These are phyloP conservation scores for Erebia ligea DNA, from an alignment of 2,888 invertebrate genomes.

Conservation along the genomic window DNA sequence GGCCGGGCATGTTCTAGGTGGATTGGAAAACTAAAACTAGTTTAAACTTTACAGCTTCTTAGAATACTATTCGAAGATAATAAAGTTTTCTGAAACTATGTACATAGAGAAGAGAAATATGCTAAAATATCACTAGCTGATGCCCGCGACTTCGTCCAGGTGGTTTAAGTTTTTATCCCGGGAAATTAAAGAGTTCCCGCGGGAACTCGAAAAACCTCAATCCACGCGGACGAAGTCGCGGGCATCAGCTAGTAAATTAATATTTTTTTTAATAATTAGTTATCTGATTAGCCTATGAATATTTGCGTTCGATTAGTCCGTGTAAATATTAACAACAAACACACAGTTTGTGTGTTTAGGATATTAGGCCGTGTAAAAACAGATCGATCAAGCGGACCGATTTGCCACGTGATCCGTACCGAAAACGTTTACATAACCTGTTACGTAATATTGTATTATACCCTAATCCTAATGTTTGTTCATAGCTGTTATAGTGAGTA, in stretches of 20 bases:
- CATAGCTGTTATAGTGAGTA: not conserved
- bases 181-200: too few relatives aligned
- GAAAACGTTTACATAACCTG: constrained; percentile 28
- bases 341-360: constrained; percentile 33
- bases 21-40: constrained; percentile 25
- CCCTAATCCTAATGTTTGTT: not conserved
- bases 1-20: constrained; percentile 12
- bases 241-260: too few relatives aligned
- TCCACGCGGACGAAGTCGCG: too few relatives aligned
- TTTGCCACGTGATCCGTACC: constrained; percentile 18
- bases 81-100: not conserved
- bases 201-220: too few relatives aligned
- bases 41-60: constrained; percentile 15
- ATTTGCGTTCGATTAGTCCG: constrained; percentile 20
- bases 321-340: constrained; percentile 24
- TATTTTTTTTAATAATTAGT: constrained; percentile 6
- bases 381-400: constrained; percentile 21
- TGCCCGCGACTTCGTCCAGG: not conserved
- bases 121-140: not conserved
- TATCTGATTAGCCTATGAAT: constrained; percentile 17
- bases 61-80: constrained; percentile 3
- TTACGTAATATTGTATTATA: not conserved
- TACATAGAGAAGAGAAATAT: not conserved
- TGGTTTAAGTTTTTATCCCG: too few relatives aligned
- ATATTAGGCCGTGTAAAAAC: constrained; percentile 33